Evolutionary conservation across 1,140 invertebrate genomes (phyloP).

Genomic region (Dendroctonus ponderosae): DNA sequence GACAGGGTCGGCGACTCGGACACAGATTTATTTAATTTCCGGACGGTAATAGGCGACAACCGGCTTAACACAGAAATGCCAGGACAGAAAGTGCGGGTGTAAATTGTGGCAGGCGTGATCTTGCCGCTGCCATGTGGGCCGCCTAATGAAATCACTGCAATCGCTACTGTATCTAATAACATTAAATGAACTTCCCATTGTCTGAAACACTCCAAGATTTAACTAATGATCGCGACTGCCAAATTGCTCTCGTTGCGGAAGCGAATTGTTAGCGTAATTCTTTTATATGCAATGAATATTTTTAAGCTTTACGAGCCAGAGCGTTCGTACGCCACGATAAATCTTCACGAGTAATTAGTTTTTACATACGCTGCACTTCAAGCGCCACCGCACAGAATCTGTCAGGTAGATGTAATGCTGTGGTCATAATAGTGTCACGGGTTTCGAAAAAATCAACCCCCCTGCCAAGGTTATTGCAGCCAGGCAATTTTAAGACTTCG

Average conservation of each 20-base stretch:
- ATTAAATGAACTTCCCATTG: constrained; percentile 12
- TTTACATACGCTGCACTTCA: constrained; percentile 16
- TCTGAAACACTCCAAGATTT: background rate
- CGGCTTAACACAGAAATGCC: constrained; percentile 20
- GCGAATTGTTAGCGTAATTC: constrained; percentile 17
- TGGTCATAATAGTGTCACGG: background rate
- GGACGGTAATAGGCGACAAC: constrained; percentile 39
- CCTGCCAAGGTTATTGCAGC: too few relatives aligned
- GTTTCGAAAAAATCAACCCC: too few relatives aligned
- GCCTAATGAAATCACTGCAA: constrained; percentile 20
- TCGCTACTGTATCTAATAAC: constrained; percentile 2
- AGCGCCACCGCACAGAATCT: constrained; percentile 5
- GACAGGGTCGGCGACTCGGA: constrained; percentile 35
- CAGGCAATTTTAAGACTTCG: too few relatives aligned
- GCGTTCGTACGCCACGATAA: constrained; percentile 16
- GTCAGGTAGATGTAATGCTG: constrained; percentile 12
- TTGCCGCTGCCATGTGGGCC: constrained; percentile 10
- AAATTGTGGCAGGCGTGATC: constrained; percentile 2
- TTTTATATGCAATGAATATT: constrained; percentile 17
- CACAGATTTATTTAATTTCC: constrained; percentile 46
- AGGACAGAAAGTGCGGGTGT: constrained; percentile 15
- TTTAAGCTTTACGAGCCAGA: constrained; percentile 18
- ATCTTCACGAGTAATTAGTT: constrained; percentile 24
- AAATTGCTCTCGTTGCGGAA: constrained; percentile 11
- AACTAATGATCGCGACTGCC: constrained; percentile 2